A percentile compares a stretch with the other conserved stretches of the same genome.
Evolutionary conservation across 2,888 invertebrate genomes (phyloP).

Genomic region (Drosophila bunnanda): DNA sequence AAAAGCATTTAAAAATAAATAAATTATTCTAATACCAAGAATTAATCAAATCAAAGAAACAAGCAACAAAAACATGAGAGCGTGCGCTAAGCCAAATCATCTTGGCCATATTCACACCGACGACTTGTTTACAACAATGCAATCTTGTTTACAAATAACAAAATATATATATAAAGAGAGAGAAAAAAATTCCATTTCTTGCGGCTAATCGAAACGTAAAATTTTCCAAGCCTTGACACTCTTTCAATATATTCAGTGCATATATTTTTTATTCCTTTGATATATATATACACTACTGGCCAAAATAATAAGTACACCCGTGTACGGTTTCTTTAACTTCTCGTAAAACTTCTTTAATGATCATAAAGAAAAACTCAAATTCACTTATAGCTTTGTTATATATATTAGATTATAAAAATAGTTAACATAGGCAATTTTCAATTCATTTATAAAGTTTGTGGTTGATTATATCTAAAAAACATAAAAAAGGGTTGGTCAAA

Average conservation of each 20-base stretch:
- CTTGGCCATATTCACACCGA: conserved; percentile 54
- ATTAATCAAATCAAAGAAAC: conserved; percentile 61
- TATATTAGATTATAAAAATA: too few species aligned
- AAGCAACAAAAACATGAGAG: conserved; percentile 32
- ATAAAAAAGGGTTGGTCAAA: too few species aligned
- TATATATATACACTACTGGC: conserved; percentile 30
- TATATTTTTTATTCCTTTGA: conserved; percentile 38
- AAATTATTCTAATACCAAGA: conserved; percentile 70
- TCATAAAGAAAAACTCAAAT: too few species aligned
- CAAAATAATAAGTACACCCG: too few species aligned
- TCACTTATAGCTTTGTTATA: too few species aligned
- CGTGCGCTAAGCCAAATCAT: conserved; percentile 32
- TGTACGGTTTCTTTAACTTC: too few species aligned
- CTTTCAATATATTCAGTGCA: conserved; percentile 45
- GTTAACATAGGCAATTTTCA: too few species aligned
- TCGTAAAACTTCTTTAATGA: too few species aligned
- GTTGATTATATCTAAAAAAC: too few species aligned
- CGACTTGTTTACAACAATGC: conserved; percentile 71
- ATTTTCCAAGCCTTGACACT: conserved; percentile 77
- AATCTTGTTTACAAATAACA: conserved; percentile 72
- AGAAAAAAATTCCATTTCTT: conserved; percentile 50
- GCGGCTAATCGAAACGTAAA: conserved; percentile 48
- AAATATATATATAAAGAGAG: conserved; percentile 1
- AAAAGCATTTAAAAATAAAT: conserved; percentile 69
- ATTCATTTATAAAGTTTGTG: too few species aligned